Evolutionary conservation across 2,888 invertebrate genomes (phyloP).

Genomic region (Allolobophora icterica): DNA sequence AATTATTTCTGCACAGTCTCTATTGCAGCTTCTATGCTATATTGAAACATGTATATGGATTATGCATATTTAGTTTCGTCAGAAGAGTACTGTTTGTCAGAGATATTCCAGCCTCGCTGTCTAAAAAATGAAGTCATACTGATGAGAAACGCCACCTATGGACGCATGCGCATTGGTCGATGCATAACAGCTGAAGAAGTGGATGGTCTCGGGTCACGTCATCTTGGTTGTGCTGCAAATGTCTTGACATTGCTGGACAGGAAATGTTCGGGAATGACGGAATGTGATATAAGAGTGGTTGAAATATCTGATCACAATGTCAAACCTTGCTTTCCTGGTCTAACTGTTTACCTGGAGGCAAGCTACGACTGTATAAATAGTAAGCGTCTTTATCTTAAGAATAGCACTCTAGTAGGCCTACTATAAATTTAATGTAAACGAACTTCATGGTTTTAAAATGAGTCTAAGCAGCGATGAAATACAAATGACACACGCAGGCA

Average conservation of each 20-base stretch:
- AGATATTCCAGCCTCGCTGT: constrained; percentile 4
- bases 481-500: too few species aligned
- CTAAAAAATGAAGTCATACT: not conserved
- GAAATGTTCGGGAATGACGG: constrained; percentile 34
- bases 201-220: not conserved
- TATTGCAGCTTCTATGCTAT: not conserved
- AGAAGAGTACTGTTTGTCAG: constrained; percentile 21
- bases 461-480: too few species aligned
- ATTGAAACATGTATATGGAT: not conserved
- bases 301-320: not conserved
- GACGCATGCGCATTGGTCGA: constrained; percentile 25
- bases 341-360: constrained; percentile 35
- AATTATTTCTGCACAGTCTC: not conserved
- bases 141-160: constrained; percentile 22
- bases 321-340: constrained; percentile 29
- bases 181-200: constrained; percentile 25
- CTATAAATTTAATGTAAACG: not conserved
- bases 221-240: constrained; percentile 34
- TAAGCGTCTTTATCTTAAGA: not conserved
- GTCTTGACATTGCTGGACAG: constrained; percentile 28
- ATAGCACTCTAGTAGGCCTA: too few species aligned
- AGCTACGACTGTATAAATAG: constrained; percentile 23
- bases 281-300: constrained; percentile 27
- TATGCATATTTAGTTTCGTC: not conserved
- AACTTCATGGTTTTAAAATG: not conserved